Conservation (phyloP, 2,113 vertebrate genomes). For the Chinchilla lanigera region DNA sequence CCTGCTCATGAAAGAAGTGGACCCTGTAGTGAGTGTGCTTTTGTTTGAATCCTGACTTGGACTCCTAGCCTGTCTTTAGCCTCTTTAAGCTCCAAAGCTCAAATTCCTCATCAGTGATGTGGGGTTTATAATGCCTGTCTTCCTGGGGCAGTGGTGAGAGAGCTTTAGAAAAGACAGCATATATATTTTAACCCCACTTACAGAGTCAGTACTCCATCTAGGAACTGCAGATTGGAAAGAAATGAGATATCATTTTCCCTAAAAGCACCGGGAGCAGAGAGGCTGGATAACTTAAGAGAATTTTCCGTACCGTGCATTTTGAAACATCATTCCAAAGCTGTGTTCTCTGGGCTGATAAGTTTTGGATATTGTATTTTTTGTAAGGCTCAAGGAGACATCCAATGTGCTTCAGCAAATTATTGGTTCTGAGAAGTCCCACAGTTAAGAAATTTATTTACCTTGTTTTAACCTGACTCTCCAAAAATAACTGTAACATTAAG, state of each 20-base stretch:
- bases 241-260: neutral
- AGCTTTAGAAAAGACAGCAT: neutral
- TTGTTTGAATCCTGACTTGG: neutral
- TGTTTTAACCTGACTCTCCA: neutral
- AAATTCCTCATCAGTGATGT: neutral
- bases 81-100: neutral
- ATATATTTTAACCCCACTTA: neutral
- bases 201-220: neutral
- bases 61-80: neutral
- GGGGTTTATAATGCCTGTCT: neutral
- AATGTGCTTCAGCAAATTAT: neutral
- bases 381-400: neutral
- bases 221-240: neutral
- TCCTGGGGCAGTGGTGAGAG: rapidly evolving
- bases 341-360: neutral
- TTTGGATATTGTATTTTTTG: neutral
- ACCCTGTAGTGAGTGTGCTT: neutral
- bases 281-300: neutral
- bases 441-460: neutral
- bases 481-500: neutral
- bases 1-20: neutral
- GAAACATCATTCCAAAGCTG: neutral
- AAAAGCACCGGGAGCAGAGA: neutral
- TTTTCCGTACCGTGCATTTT: constrained; percentile 21
- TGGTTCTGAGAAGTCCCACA: neutral